These are phyloP conservation scores for Henicopernis longicauda DNA, from an alignment of 2,113 vertebrate genomes.

Conservation along the genomic window DNA sequence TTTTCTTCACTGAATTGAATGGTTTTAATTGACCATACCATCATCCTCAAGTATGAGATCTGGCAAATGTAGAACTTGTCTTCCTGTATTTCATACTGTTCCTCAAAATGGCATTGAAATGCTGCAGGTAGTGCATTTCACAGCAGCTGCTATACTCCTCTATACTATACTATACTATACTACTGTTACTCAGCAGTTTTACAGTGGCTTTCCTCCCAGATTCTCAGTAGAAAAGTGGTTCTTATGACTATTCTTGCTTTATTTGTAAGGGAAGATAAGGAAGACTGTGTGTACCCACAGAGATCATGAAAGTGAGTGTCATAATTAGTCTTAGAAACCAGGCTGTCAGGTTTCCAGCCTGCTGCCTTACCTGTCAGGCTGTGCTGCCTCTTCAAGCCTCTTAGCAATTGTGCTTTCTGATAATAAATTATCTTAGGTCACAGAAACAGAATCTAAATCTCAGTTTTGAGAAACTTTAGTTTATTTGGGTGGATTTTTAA, in stretches of 20 bases:
- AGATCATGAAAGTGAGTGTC: not conserved
- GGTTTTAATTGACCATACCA: not conserved
- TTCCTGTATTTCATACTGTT: not conserved
- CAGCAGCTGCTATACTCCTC: not conserved
- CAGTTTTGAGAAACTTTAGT: not conserved
- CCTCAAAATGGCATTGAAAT: not conserved
- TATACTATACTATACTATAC: accelerated
- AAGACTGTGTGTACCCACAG: not conserved
- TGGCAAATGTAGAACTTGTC: not conserved
- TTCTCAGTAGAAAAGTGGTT: not conserved
- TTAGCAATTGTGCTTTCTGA: not conserved
- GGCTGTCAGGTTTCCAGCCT: not conserved
- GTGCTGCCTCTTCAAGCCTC: not conserved
- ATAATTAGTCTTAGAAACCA: not conserved
- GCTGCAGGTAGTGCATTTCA: not conserved
- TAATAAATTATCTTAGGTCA: no score
- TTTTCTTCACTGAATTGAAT: not conserved
- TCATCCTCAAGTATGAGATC: not conserved
- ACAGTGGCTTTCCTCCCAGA: not conserved
- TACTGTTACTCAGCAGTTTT: not conserved
- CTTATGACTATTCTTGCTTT: not conserved
- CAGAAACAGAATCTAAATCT: not conserved
- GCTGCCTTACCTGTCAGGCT: not conserved
- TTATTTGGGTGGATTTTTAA: not conserved
- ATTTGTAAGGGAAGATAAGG: not conserved